Evolutionary conservation across 1,140 invertebrate genomes (phyloP).

Genomic region (Tetragnatha versicolor): DNA sequence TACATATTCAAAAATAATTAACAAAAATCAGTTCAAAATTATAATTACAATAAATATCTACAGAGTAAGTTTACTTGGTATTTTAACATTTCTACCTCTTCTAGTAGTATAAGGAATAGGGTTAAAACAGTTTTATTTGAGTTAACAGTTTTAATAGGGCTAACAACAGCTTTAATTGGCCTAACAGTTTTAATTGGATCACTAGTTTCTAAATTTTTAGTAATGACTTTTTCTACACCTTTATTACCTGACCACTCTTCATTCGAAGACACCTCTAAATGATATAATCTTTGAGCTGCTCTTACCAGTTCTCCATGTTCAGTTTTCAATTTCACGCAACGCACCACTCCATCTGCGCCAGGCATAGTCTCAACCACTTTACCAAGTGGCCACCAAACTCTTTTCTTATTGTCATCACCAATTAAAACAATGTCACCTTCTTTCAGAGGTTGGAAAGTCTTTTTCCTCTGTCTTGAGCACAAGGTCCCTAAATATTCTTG

Average conservation of each 20-base stretch:
- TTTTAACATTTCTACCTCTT: no score
- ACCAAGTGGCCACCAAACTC: not conserved
- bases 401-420: not conserved
- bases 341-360: not conserved
- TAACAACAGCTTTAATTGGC: no score
- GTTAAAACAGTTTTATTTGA: no score
- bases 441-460: not conserved
- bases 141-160: no score
- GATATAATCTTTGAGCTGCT: not conserved
- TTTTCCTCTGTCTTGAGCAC: not conserved
- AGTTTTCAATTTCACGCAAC: not conserved
- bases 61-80: no score
- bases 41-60: no score
- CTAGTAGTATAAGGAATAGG: no score
- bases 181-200: no score
- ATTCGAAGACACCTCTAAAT: not conserved
- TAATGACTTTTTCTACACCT: no score
- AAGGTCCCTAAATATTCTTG: not conserved
- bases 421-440: constrained; percentile 19
- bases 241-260: not conserved
- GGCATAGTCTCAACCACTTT: not conserved
- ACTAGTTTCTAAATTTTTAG: no score
- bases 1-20: no score
- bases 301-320: not conserved
- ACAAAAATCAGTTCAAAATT: no score